phyloP scores from a whole-genome alignment of 2,888 invertebrate species.

The Chaetogeoica ovagalla region DNA sequence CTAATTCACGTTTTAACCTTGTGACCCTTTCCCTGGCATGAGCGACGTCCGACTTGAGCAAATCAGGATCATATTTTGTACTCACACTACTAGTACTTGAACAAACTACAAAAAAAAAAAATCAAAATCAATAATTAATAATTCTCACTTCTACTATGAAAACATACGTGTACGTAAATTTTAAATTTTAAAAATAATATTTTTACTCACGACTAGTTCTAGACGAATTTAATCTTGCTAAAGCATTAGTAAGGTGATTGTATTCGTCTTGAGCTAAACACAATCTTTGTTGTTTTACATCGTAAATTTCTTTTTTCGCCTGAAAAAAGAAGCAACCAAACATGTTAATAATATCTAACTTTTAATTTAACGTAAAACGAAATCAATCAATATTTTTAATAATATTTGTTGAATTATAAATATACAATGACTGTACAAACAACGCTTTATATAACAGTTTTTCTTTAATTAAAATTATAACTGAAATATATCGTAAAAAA shows the following conservation, averaged over 20 bases:
- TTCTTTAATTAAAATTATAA: not conserved
- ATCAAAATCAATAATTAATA: not conserved
- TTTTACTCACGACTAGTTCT: slow-evolving; percentile 84
- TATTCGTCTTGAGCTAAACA: slow-evolving; percentile 94
- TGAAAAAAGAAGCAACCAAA: slow-evolving; percentile 60
- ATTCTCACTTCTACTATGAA: too few relatives aligned
- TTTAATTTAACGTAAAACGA: not conserved
- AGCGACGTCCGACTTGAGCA: slow-evolving; percentile 87
- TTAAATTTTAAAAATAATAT: not conserved
- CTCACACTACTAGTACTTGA: slow-evolving; percentile 85
- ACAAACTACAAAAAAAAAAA: slow-evolving; percentile 68
- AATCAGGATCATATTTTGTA: slow-evolving; percentile 92
- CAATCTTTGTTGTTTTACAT: slow-evolving; percentile 91
- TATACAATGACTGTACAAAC: not conserved
- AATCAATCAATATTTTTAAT: too few relatives aligned
- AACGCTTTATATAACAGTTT: not conserved
- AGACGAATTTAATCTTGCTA: slow-evolving; percentile 82
- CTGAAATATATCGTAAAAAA: not conserved
- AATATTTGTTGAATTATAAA: not conserved
- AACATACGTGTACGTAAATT: not conserved
- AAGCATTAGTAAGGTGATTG: slow-evolving; percentile 85
- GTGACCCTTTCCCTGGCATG: slow-evolving; percentile 87
- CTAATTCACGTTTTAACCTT: slow-evolving; percentile 83
- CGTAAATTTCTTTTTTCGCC: slow-evolving; percentile 96
- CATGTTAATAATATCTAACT: not conserved